Evolutionary conservation across 2,797 vertebrate species (phyloP).

Genomic region (Darevskia nairensis): DNA sequence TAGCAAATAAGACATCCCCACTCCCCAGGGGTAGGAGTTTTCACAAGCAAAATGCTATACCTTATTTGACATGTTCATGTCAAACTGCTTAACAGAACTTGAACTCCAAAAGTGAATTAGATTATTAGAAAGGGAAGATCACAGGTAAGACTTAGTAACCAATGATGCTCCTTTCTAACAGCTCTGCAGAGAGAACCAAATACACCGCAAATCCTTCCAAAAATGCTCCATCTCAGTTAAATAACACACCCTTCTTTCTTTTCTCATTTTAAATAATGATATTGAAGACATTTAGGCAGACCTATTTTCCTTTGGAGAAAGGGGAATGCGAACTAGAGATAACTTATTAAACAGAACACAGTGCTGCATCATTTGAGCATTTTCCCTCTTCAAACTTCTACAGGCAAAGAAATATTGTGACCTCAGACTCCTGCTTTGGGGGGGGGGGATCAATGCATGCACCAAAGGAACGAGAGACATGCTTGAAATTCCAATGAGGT

Average conservation of each 20-base stretch:
- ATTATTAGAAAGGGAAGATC: conserved; percentile 5
- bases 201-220: background rate
- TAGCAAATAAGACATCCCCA: background rate
- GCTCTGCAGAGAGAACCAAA: conserved; percentile 38
- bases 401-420: conserved; percentile 10
- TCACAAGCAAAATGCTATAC: conserved; percentile 27
- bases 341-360: background rate
- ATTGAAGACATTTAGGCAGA: background rate
- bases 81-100: conserved; percentile 3
- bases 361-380: conserved; percentile 1
- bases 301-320: conserved; percentile 10
- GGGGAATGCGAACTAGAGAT: background rate
- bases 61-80: conserved; percentile 30
- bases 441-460: background rate
- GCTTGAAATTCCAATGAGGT: conserved; percentile 20
- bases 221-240: background rate
- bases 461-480: conserved; percentile 8
- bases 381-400: conserved; percentile 37
- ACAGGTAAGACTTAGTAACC: conserved; percentile 21
- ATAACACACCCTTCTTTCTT: background rate
- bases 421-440: background rate
- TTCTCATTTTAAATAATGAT: background rate
- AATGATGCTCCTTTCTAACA: conserved; percentile 29
- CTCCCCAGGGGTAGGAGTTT: background rate
- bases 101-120: conserved; percentile 44